Evolutionary conservation across 2,888 invertebrate species (phyloP).

Genomic region (Pristionchus mayeri): DNA sequence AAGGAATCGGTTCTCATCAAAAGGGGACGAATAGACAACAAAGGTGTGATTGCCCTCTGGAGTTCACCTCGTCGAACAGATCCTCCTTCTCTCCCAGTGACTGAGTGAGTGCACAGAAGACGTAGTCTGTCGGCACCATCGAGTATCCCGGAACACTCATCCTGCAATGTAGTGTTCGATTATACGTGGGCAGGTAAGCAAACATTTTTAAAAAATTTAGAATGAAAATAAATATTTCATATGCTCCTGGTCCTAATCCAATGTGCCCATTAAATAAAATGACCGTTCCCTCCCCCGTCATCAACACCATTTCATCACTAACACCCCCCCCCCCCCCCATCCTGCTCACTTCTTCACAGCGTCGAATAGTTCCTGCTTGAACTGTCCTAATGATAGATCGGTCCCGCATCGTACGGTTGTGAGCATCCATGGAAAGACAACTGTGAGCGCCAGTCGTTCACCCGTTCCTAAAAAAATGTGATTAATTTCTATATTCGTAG

Average conservation of each 20-base stretch:
- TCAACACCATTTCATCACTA: too few species aligned
- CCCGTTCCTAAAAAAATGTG: constrained; percentile 44
- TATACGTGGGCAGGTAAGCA: too few species aligned
- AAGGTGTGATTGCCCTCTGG: neutral
- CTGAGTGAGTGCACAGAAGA: constrained; percentile 57
- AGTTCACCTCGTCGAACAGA: constrained; percentile 54
- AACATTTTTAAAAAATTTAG: too few species aligned
- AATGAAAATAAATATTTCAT: too few species aligned
- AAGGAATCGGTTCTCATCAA: too few species aligned
- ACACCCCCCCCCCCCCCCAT: too few species aligned
- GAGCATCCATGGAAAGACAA: constrained; percentile 63
- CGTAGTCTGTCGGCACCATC: constrained; percentile 57
- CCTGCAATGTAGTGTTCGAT: too few species aligned
- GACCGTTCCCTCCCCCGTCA: too few species aligned
- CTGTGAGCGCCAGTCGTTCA: constrained; percentile 41
- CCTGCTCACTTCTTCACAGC: constrained; percentile 57
- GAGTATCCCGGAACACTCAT: constrained; percentile 56
- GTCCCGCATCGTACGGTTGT: constrained; percentile 58
- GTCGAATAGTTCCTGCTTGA: constrained; percentile 65
- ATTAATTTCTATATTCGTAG: too few species aligned
- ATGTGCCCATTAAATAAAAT: too few species aligned
- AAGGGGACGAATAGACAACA: neutral
- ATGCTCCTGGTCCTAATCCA: too few species aligned
- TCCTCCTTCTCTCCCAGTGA: constrained; percentile 58
- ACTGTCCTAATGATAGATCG: constrained; percentile 57